Evolutionary conservation across 2,797 vertebrate genomes (phyloP).

Genomic region (Phalloptychus januarius): DNA sequence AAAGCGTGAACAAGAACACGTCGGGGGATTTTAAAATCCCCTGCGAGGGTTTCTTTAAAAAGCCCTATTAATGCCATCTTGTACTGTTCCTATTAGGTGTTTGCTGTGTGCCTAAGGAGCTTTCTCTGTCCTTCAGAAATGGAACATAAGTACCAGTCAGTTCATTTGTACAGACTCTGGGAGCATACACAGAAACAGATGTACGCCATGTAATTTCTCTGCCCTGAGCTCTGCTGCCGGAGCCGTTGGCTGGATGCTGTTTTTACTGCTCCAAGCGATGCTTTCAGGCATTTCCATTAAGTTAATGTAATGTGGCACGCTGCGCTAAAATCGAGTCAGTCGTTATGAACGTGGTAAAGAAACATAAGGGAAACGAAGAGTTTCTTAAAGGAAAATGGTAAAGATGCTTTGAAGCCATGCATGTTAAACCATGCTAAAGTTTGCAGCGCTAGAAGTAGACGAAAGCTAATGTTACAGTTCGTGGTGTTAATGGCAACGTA

Average conservation of each 20-base stretch:
- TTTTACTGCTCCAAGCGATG: neutral
- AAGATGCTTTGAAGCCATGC: neutral
- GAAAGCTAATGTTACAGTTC: too few species aligned
- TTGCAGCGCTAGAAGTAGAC: too few species aligned
- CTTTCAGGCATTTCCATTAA: slow-evolving; percentile 10
- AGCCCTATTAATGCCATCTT: slow-evolving; percentile 63
- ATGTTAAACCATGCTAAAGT: too few species aligned
- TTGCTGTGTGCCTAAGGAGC: slow-evolving; percentile 51
- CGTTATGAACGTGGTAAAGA: neutral
- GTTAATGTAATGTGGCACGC: slow-evolving; percentile 6
- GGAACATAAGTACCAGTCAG: slow-evolving; percentile 19
- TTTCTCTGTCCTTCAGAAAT: slow-evolving; percentile 39
- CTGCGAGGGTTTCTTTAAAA: slow-evolving; percentile 53
- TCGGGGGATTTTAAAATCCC: slow-evolving; percentile 54
- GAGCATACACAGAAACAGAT: slow-evolving; percentile 17
- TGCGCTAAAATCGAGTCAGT: neutral
- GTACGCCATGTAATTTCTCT: slow-evolving; percentile 20
- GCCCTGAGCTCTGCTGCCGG: slow-evolving; percentile 22
- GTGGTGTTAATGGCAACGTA: neutral
- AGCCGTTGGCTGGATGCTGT: slow-evolving; percentile 12
- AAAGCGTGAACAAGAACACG: slow-evolving; percentile 61
- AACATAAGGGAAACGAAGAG: neutral
- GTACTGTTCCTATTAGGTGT: slow-evolving; percentile 48
- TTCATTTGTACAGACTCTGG: slow-evolving; percentile 23
- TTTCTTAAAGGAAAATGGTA: neutral